A percentile compares a stretch with the other conserved stretches of the same genome.
Conservation (phyloP, 2,797 vertebrate genomes). For the Urosaurus nigricauda region DNA sequence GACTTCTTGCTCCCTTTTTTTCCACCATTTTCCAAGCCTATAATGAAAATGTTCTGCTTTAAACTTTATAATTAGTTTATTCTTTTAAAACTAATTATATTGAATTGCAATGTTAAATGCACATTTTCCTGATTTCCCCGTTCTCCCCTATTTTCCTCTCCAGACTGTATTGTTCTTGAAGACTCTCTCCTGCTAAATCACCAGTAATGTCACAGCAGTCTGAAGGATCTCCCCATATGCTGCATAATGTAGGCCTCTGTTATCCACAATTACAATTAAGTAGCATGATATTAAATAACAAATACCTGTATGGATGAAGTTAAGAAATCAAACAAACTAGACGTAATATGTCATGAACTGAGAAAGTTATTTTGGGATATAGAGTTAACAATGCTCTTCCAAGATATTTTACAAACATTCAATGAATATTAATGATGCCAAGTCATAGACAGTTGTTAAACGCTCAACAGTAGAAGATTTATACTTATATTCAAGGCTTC, state of each 20-base stretch:
- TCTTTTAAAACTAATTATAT: conserved; percentile 1
- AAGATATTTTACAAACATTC: background rate
- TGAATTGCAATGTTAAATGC: background rate
- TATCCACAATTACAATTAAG: background rate
- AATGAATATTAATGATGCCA: background rate
- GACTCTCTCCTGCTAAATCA: background rate
- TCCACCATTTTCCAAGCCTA: conserved; percentile 26
- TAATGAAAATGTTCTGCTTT: conserved; percentile 25
- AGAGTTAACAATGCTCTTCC: background rate
- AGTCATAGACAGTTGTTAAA: too few relatives aligned
- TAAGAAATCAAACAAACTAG: background rate
- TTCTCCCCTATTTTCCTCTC: background rate
- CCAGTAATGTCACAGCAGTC: background rate
- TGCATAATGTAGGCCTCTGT: background rate
- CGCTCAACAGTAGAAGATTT: too few relatives aligned
- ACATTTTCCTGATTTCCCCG: background rate
- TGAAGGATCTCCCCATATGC: background rate
- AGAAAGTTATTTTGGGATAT: background rate
- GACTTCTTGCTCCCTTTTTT: conserved; percentile 21
- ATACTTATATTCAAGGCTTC: too few relatives aligned
- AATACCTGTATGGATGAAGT: background rate
- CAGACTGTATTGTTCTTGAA: background rate
- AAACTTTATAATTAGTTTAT: background rate
- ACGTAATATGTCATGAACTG: background rate
- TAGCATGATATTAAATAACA: background rate